Evolutionary conservation across 2,888 invertebrate genomes (phyloP), one percentile per base, ranked within the genome.

Genomic region (Zaprionus obscuricornis): DNA sequence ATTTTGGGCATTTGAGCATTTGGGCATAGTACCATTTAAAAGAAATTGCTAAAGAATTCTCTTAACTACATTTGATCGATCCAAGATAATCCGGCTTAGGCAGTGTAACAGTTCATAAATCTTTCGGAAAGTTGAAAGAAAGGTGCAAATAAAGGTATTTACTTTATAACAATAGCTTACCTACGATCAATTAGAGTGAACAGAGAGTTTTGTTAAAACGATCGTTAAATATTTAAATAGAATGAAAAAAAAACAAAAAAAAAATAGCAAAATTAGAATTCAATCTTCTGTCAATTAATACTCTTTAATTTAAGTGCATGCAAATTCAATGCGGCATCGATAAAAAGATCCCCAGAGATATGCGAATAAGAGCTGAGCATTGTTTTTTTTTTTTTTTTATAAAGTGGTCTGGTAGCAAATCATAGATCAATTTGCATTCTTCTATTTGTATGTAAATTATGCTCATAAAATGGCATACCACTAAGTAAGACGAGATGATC

Each of bases 261-360:
- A n/a, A n/a, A n/a, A n/a, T n/a, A n/a, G n/a, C 11, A 14, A 42
- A 66, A 73, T 83, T 73, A 59, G 62, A 76, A 73, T 62, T 70
- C 84, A 77, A 69, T 83, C 84, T 81, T 45, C 47, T 62, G 63
- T 76, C 81, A 81, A 84, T 77, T 77, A 73, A 73, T 43, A 36
- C 26, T 51, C 16, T 64, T n/a, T 22, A 36, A 49, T 64, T 67
- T 51, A 52, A 71, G 43, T 62, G 70, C 74, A 77, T 81, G 81
- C 70, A 76, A 77, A 81, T 84, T 58, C 34, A 45, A 3, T 17
- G 77, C 81, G 84, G 81, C 70, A 18, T 17, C 55, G 74, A 83
- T 77, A 51, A 79, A 77, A 83, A 56, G 43, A n/a, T n/a, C n/a
- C n/a, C n/a, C n/a, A n/a, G n/a, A 22, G 11, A 36, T 33, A 24